Percentiles rank a stretch among this genome's conserved stretches.
These are phyloP conservation scores for Euleptes europaea DNA, from an alignment of 2,113 vertebrate species.

Conservation along the genomic window DNA sequence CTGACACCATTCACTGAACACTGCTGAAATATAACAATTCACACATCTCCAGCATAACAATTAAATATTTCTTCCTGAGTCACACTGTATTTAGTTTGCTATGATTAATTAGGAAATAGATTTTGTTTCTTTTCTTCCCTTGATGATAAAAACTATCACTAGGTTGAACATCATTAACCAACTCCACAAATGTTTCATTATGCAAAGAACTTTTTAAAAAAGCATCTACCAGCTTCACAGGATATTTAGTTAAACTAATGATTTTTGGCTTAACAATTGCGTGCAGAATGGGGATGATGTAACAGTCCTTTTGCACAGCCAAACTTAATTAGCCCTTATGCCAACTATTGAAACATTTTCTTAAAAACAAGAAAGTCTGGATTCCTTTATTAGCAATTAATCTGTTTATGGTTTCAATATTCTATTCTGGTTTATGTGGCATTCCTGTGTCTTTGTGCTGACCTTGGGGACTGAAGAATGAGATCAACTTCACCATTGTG, in stretches of 20 bases:
- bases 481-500: neutral
- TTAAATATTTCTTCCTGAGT: neutral
- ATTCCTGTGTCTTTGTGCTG: neutral
- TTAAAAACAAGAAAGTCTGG: neutral
- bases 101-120: neutral
- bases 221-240: constrained; percentile 20
- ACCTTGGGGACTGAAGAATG: constrained; percentile 7
- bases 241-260: constrained; percentile 39
- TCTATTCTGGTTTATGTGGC: constrained; percentile 23
- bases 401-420: constrained; percentile 4
- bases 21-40: neutral
- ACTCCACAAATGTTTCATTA: constrained; percentile 46
- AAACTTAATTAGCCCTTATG: constrained; percentile 17
- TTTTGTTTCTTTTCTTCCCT: constrained; percentile 17
- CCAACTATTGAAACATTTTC: constrained; percentile 25
- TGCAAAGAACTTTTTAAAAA: constrained; percentile 41
- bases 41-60: neutral
- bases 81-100: constrained; percentile 45
- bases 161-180: constrained; percentile 22
- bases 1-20: neutral
- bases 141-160: constrained; percentile 34
- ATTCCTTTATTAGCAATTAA: constrained; percentile 25
- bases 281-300: neutral
- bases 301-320: neutral
- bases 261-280: constrained; percentile 12